A percentile compares a stretch with the other conserved stretches of the same genome.
These are phyloP conservation scores for Phyllotreta cruciferae DNA, from an alignment of 2,888 invertebrate species.

Conservation along the genomic window DNA sequence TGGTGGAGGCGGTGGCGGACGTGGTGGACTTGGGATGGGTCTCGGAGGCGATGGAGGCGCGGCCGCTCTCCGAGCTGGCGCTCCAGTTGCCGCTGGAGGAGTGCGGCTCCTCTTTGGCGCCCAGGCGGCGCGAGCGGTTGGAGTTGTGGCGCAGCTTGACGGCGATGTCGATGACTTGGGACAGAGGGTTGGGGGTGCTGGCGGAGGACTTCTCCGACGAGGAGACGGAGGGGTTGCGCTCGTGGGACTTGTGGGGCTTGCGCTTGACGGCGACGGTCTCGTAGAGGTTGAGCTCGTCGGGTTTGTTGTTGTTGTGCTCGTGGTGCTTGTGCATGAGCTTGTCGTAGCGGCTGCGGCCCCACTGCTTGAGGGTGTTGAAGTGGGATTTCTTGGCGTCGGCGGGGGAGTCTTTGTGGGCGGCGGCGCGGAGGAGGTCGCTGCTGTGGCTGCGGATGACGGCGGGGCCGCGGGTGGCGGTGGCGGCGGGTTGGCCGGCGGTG, in stretches of 20 bases:
- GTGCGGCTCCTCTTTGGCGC: slow-evolving; percentile 80
- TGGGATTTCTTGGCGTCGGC: slow-evolving; percentile 72
- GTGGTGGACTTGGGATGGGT: slow-evolving; percentile 76
- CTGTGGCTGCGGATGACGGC: slow-evolving; percentile 73
- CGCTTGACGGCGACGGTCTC: slow-evolving; percentile 70
- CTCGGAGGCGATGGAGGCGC: slow-evolving; percentile 86
- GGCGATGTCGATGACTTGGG: slow-evolving; percentile 66
- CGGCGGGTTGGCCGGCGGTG: slow-evolving; percentile 55
- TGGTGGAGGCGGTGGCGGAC: slow-evolving; percentile 72
- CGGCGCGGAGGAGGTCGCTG: slow-evolving; percentile 73
- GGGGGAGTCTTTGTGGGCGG: slow-evolving; percentile 65
- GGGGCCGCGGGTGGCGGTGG: slow-evolving; percentile 59
- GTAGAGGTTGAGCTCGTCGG: slow-evolving; percentile 69
- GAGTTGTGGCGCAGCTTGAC: slow-evolving; percentile 82
- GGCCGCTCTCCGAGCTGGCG: slow-evolving; percentile 87
- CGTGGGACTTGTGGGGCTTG: slow-evolving; percentile 74
- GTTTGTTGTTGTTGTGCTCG: slow-evolving; percentile 29
- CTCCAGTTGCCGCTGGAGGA: slow-evolving; percentile 96
- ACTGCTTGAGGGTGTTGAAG: slow-evolving; percentile 83
- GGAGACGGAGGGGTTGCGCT: slow-evolving; percentile 76
- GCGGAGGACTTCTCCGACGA: slow-evolving; percentile 75
- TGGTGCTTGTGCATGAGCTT: slow-evolving; percentile 70
- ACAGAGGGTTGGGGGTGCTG: slow-evolving; percentile 65
- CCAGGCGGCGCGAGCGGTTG: slow-evolving; percentile 71
- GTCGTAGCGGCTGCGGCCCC: slow-evolving; percentile 82